Evolutionary conservation across 2,888 invertebrate species (phyloP), one percentile per base, ranked within the genome.

Genomic region (Listrodromus nycthemerus): DNA sequence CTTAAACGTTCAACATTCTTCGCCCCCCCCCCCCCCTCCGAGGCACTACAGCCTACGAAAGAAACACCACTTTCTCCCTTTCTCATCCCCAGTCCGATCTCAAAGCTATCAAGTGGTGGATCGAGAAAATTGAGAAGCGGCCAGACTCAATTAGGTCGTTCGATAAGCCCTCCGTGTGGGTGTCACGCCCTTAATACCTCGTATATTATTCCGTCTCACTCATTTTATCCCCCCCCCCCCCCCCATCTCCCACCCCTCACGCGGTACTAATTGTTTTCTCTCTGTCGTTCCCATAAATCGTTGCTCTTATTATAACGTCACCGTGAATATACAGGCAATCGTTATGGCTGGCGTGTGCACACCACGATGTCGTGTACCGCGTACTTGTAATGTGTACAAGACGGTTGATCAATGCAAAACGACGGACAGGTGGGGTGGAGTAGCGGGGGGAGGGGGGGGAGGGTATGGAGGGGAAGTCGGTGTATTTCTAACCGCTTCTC

Each of bases 251-350:
- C 52, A 19, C 80, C 27, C 50, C 48, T 69, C 45, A 27, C 65
- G 21, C 52, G 8, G 27, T 73, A 63, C 80, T 83, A 83, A 83
- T 83, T 83, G 80, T 80, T 83, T 83, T 83, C 83, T 83, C 83
- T 77, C 65, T 73, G 80, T 77, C 83, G 77, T 83, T 77, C 52
- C 30, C 83, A 83, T 83, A 83, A 83, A 83, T 83, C 83, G 77
- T 48, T 67, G 27, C 77, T 83, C 83, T 83, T 83, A 80, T 83
- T 83, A 83, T 77, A 80, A 80, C 77, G 83, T 83, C 83, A 73
- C 73, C 83, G 77, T 73, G 67, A 77, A 83, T 80, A 83, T 66
- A 65, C 82, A 61, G 74, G 24, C 61, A 27, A 13, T 10, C 45
- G 16, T 50, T 73, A 41, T 58, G 24, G 66, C 24, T 82, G 63